phyloP scores from a whole-genome alignment of 2,888 invertebrate genomes.

The Drosophila mettleri region DNA sequence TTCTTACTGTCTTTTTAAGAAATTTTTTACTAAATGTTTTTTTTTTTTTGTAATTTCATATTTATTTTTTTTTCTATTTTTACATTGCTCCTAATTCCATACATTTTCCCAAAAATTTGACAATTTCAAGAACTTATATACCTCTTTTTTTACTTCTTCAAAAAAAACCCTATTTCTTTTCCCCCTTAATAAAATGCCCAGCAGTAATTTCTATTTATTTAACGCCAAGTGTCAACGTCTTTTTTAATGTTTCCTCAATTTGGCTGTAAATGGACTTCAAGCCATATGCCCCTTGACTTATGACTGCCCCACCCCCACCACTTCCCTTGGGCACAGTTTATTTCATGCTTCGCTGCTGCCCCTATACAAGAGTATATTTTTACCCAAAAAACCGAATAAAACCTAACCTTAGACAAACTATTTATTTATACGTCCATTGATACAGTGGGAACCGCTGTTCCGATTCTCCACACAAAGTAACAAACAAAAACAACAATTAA shows the following conservation, averaged over 20 bases:
- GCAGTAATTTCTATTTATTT: slow-evolving; percentile 11
- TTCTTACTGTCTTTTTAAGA: no score
- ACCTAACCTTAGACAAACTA: slow-evolving; percentile 57
- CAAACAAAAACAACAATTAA: slow-evolving; percentile 37
- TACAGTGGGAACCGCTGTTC: slow-evolving; percentile 24
- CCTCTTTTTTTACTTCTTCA: not conserved
- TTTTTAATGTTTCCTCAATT: slow-evolving; percentile 47
- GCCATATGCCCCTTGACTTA: slow-evolving; percentile 10
- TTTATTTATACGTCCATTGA: slow-evolving; percentile 2
- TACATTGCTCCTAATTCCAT: no score
- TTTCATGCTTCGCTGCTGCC: slow-evolving; percentile 58
- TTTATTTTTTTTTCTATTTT: no score
- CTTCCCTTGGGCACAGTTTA: slow-evolving; percentile 23
- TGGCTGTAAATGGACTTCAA: slow-evolving; percentile 12
- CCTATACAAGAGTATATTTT: slow-evolving; percentile 3
- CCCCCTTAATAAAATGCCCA: not conserved
- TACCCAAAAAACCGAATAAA: slow-evolving; percentile 35
- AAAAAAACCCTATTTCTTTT: not conserved
- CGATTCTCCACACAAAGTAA: slow-evolving; percentile 22
- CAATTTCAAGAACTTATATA: not conserved
- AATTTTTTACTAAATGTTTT: no score
- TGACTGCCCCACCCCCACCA: no score
- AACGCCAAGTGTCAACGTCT: slow-evolving; percentile 29
- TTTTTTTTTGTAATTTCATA: no score
- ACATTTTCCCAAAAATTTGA: not conserved